A percentile compares a stretch with the other conserved stretches of the same genome.
Conservation (phyloP, 2,113 vertebrate genomes). For the Nothoprocta perdicaria region DNA sequence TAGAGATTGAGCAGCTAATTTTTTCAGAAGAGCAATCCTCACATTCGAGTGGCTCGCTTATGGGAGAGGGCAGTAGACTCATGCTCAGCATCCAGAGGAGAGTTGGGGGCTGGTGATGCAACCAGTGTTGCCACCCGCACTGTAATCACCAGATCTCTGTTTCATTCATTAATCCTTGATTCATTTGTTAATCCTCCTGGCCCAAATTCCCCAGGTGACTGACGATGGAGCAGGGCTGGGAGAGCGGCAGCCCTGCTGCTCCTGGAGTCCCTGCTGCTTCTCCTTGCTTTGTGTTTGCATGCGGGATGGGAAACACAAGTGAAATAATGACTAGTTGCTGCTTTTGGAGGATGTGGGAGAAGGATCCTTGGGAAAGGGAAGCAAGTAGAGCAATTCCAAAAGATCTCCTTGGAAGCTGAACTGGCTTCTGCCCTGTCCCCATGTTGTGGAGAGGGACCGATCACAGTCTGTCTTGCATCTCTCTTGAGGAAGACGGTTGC, state of each 20-base stretch:
- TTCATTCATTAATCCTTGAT: slow-evolving; percentile 24
- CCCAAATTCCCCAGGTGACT: not conserved
- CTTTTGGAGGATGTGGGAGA: not conserved
- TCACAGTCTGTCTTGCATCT: slow-evolving; percentile 20
- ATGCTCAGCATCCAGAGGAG: not conserved
- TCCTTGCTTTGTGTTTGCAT: not conserved
- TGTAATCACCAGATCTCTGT: not conserved
- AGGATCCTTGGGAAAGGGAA: slow-evolving; percentile 10
- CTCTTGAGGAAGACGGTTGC: not conserved
- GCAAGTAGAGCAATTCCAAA: slow-evolving; percentile 29
- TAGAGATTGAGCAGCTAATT: slow-evolving; percentile 44
- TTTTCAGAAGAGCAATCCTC: not conserved
- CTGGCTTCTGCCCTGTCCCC: not conserved
- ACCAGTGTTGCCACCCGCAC: not conserved
- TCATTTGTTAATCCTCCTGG: slow-evolving; percentile 2
- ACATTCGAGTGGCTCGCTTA: not conserved
- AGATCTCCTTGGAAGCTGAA: slow-evolving; percentile 15
- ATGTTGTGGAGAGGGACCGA: not conserved
- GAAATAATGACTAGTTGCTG: not conserved
- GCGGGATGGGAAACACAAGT: not conserved
- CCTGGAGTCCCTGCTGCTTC: not conserved
- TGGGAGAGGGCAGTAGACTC: not conserved
- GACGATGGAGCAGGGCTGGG: not conserved
- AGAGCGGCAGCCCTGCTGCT: not conserved
- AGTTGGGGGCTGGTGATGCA: not conserved